A percentile compares a stretch with the other conserved stretches of the same genome.
Evolutionary conservation across 2,113 vertebrate species (phyloP).

Genomic region (Ictidomys tridecemlineatus): DNA sequence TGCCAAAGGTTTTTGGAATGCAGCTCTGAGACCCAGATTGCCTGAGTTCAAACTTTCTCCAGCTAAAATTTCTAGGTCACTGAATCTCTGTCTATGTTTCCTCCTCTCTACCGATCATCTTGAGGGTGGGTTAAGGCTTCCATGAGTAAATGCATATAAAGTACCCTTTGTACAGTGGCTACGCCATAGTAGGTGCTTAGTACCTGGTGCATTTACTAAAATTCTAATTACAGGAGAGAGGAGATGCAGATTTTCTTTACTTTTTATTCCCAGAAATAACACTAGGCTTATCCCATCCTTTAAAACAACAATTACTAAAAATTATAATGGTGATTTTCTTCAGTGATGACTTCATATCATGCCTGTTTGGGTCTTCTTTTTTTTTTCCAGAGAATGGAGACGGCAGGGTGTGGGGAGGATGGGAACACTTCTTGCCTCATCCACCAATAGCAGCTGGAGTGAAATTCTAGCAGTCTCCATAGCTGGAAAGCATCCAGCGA

Average conservation of each 20-base stretch:
- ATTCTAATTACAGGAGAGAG: background rate
- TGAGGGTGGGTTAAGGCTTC: background rate
- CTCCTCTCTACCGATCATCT: too few relatives aligned
- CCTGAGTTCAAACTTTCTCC: background rate
- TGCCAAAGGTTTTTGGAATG: background rate
- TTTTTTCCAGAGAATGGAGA: background rate
- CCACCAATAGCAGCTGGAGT: background rate
- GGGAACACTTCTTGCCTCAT: background rate
- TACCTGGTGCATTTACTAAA: background rate
- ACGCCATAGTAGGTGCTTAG: background rate
- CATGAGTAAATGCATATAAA: background rate
- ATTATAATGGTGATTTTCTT: background rate
- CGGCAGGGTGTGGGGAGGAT: background rate
- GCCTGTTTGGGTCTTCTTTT: background rate
- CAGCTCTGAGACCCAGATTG: background rate
- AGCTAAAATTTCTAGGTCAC: background rate
- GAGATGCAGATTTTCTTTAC: background rate
- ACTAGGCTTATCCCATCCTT: background rate
- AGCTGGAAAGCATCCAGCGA: conserved; percentile 29
- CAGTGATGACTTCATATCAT: background rate
- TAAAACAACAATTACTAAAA: background rate
- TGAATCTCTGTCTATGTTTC: background rate
- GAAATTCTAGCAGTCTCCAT: conserved; percentile 54
- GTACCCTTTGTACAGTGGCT: background rate
- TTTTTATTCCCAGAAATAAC: background rate